Percentiles rank a stretch among this genome's conserved stretches.
These are phyloP conservation scores for Geococcyx californianus DNA, from an alignment of 2,113 vertebrate genomes.

Conservation along the genomic window DNA sequence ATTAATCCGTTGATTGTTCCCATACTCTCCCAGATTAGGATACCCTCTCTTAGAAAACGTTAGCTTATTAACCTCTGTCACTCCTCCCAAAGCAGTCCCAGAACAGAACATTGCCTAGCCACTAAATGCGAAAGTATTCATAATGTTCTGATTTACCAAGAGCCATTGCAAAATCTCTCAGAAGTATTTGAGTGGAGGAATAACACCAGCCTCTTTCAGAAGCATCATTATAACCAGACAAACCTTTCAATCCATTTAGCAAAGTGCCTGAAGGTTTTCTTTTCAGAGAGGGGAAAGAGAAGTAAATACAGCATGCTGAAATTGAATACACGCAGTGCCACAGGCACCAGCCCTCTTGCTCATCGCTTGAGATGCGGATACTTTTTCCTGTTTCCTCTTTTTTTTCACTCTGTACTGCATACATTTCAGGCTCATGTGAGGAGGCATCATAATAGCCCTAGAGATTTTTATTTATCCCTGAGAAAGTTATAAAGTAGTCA, in stretches of 20 bases:
- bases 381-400: conserved; percentile 31
- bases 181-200: conserved; percentile 28
- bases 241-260: conserved; percentile 50
- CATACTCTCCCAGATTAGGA: conserved; percentile 21
- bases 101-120: background rate
- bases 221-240: conserved; percentile 40
- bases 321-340: conserved; percentile 14
- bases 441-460: background rate
- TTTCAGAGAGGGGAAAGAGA: conserved; percentile 32
- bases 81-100: background rate
- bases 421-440: background rate
- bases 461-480: background rate
- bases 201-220: background rate
- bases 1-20: conserved; percentile 40
- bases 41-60: conserved; percentile 9
- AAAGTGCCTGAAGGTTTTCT: conserved; percentile 27
- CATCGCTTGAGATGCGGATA: conserved; percentile 21
- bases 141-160: background rate
- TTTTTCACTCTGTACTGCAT: background rate
- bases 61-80: conserved; percentile 24
- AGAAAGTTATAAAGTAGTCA: background rate
- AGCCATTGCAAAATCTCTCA: background rate
- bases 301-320: conserved; percentile 58
- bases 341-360: conserved; percentile 38
- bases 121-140: background rate